Conservation (phyloP, 2,888 invertebrate species). For the Hirtodrosophila cameraria region DNA sequence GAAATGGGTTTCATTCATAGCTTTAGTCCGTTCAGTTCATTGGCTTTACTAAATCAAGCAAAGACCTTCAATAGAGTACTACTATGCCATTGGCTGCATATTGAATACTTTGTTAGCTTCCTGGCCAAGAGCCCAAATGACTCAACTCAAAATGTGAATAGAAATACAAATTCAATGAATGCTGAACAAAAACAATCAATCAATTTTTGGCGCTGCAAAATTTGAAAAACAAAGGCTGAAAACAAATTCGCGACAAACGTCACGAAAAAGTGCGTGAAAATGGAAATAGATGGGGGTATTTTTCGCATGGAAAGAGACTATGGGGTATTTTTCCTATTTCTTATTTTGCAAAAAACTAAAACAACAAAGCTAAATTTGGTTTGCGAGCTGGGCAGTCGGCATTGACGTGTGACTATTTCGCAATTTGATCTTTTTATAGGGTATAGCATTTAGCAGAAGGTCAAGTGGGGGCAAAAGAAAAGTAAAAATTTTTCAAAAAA, state of each 20-base stretch:
- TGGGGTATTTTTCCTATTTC: constrained; percentile 10
- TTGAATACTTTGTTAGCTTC: constrained; percentile 40
- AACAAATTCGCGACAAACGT: constrained; percentile 64
- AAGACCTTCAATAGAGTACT: background rate
- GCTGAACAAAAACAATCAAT: constrained; percentile 14
- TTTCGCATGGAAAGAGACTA: constrained; percentile 20
- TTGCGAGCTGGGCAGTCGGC: too few species aligned
- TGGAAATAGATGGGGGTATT: too few species aligned
- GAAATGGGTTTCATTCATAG: constrained; percentile 22
- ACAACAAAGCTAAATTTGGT: constrained; percentile 51
- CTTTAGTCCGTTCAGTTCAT: constrained; percentile 4
- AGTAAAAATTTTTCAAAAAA: constrained; percentile 15
- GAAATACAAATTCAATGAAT: constrained; percentile 53
- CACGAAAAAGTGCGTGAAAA: constrained; percentile 40
- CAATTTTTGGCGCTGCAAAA: constrained; percentile 20
- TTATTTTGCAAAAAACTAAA: constrained; percentile 18
- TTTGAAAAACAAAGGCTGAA: constrained; percentile 17
- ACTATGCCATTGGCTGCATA: constrained; percentile 24
- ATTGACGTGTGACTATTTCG: constrained; percentile 33
- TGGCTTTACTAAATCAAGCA: background rate
- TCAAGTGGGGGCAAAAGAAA: constrained; percentile 14
- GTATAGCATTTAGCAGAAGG: constrained; percentile 1
- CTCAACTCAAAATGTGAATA: constrained; percentile 47
- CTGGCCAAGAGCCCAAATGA: constrained; percentile 53
- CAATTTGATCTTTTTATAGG: too few species aligned